phyloP scores from a whole-genome alignment of 2,888 invertebrate genomes.

The Amphipoea lucens region DNA sequence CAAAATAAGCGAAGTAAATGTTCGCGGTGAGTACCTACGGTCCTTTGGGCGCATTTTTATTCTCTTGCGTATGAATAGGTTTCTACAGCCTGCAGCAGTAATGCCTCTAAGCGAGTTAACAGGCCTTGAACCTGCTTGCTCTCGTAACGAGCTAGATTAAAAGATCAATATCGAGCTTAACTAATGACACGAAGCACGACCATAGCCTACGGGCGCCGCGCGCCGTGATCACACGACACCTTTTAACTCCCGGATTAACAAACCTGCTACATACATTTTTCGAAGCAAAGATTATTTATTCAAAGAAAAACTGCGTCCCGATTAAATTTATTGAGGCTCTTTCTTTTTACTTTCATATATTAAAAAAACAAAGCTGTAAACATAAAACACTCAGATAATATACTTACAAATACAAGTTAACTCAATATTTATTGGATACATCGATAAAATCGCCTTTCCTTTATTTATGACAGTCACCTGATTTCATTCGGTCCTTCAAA shows the following conservation, averaged over 20 bases:
- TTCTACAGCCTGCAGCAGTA: background rate
- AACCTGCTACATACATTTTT: constrained; percentile 9
- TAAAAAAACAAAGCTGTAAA: constrained; percentile 37
- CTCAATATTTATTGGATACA: constrained; percentile 65
- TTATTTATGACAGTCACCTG: constrained; percentile 63
- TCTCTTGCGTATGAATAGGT: background rate
- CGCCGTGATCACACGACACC: background rate
- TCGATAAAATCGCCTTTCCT: constrained; percentile 60
- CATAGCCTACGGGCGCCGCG: constrained; percentile 2
- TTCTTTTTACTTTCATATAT: constrained; percentile 23
- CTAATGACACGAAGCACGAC: constrained; percentile 45
- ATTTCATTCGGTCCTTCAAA: constrained; percentile 56
- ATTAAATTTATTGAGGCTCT: constrained; percentile 18
- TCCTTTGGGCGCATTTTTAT: background rate
- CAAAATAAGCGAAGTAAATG: background rate
- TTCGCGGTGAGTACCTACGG: background rate
- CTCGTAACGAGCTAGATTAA: constrained; percentile 52
- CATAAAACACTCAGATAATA: constrained; percentile 49
- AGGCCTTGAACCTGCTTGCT: constrained; percentile 23
- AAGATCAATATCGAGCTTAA: constrained; percentile 51
- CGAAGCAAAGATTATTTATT: constrained; percentile 25
- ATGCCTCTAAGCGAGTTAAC: constrained; percentile 31
- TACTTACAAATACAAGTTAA: constrained; percentile 50
- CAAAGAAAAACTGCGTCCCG: constrained; percentile 13
- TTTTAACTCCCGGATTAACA: constrained; percentile 21